Evolutionary conservation across 1,140 invertebrate species (phyloP).

Genomic region (Diploscapter pachys): DNA sequence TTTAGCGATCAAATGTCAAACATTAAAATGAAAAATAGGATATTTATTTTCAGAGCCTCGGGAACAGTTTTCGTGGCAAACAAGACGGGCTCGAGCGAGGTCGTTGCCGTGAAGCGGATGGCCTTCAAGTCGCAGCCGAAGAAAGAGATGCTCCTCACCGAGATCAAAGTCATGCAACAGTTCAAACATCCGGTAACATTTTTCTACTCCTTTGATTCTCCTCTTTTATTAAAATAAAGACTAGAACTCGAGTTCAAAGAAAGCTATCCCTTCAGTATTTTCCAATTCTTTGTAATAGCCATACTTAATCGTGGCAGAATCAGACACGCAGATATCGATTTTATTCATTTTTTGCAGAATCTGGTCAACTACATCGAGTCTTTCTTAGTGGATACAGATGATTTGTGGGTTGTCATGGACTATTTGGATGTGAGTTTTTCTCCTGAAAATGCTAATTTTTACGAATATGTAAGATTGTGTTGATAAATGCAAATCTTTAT

Average conservation of each 20-base stretch:
- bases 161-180: constrained; percentile 62
- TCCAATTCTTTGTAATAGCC: constrained; percentile 10
- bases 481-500: too few species aligned
- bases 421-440: constrained; percentile 59
- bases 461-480: too few species aligned
- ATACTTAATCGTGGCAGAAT: background rate
- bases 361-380: constrained; percentile 64
- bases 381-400: constrained; percentile 57
- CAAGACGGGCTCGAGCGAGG: constrained; percentile 49
- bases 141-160: constrained; percentile 65
- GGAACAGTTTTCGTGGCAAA: constrained; percentile 62
- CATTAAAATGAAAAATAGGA: background rate
- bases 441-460: too few species aligned
- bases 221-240: background rate
- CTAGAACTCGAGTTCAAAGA: too few species aligned
- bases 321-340: background rate
- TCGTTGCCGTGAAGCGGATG: constrained; percentile 65
- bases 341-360: constrained; percentile 58
- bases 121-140: constrained; percentile 64
- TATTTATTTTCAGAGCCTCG: constrained; percentile 59
- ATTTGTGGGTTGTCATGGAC: constrained; percentile 67
- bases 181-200: constrained; percentile 49
- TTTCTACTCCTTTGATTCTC: background rate
- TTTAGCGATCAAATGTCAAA: background rate
- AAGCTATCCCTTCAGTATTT: too few species aligned